Base-by-base conservation (phyloP, 2,113 vertebrate species). In the Tychaedon coryphoeus region DNA sequence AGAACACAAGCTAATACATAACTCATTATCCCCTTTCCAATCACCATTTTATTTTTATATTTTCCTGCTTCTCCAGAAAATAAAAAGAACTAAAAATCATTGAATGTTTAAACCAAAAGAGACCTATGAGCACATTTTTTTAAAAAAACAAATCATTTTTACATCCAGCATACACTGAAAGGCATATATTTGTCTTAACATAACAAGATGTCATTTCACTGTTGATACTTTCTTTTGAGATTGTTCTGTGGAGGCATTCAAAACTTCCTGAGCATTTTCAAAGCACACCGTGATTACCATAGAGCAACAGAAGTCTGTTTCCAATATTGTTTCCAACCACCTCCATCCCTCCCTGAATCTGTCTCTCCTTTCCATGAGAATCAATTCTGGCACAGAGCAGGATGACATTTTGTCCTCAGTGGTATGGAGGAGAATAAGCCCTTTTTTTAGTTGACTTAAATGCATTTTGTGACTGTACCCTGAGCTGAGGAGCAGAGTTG, bases 71-170 rank as follows among this genome's bases (percentile, higher is more conserved):
- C 73, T 90, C 84, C 67, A 45, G 87, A 70, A 95, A 93, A 86
- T 69, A 94, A 56, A 94, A 84, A 96, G 42, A 64, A 77, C 36
- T 26, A 54, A 83, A 95, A 80, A 83, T 53, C 75, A 72, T 45
- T 91, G 93, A 56, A 42, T 88, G 47, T 94, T 97, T 87, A 72
- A 94, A 90, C 31, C 66, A 82, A 96, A 80, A 96, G 85, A 96
- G 82, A 97, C 93, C 87, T 88, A 86, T 90, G 36, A 33, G 28
- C 65, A 83, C 12, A 18, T 87, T 94, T 94, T 96, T 88, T 82
- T 96, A 95, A 86, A 91, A 92, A 96, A 97, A 90, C 76, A 94
- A 93, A 93, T 95, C 58, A 86, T 95, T 97, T 96, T 95, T 94
- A 43, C 83, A 94, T 93, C 82, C 51, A 10, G n/a, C 61, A 77